phyloP scores from a whole-genome alignment of 2,888 invertebrate genomes.

The Sylvicola cinctus region DNA sequence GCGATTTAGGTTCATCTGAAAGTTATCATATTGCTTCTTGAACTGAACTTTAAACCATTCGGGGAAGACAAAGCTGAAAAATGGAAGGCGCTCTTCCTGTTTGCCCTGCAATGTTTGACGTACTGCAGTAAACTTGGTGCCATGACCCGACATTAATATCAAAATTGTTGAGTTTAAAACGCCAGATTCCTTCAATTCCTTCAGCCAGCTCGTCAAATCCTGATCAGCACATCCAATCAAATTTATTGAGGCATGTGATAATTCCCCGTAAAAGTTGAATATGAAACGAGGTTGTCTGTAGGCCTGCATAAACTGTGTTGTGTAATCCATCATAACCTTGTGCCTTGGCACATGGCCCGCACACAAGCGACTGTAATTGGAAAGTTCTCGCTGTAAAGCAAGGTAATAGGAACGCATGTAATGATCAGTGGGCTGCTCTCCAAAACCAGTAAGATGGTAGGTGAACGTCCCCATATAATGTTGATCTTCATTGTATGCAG shows the following conservation, averaged over 20 bases:
- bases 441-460: constrained; percentile 79
- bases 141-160: constrained; percentile 86
- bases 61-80: constrained; percentile 64
- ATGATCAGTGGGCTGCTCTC: too few species aligned
- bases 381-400: constrained; percentile 35
- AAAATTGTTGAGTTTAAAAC: constrained; percentile 60
- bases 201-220: constrained; percentile 45
- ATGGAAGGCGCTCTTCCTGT: constrained; percentile 76
- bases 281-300: constrained; percentile 39
- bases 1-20: constrained; percentile 40
- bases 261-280: constrained; percentile 75
- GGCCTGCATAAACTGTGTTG: constrained; percentile 42
- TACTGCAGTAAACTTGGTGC: constrained; percentile 64
- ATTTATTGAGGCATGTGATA: constrained; percentile 74
- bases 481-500: constrained; percentile 74
- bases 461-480: constrained; percentile 73
- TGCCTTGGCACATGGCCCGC: constrained; percentile 53
- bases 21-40: constrained; percentile 36
- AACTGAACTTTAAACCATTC: constrained; percentile 38
- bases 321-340: constrained; percentile 39
- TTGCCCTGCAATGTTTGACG: constrained; percentile 78
- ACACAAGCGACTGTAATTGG: constrained; percentile 37
- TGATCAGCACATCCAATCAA: constrained; percentile 56
- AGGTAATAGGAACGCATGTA: constrained; percentile 67
- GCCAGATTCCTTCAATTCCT: constrained; percentile 34